Percentiles rank a stretch among this genome's conserved stretches.
Conservation (phyloP, 2,113 vertebrate species). For the Pseudonaja textilis region DNA sequence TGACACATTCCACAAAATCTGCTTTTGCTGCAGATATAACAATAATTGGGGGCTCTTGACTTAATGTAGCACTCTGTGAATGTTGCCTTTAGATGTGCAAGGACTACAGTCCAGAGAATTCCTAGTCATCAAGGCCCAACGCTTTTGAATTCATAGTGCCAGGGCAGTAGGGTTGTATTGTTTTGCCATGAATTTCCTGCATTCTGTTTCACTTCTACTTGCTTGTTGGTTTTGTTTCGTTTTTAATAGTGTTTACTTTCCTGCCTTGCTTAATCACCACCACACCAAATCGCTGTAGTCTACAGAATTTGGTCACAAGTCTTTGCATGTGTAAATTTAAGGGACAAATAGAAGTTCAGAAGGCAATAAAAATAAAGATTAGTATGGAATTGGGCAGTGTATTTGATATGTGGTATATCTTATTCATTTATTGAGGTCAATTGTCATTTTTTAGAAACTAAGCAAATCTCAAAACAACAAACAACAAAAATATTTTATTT, state of each 20-base stretch:
- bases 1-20: background rate
- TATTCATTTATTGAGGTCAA: background rate
- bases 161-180: background rate
- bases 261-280: background rate
- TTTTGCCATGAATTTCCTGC: background rate
- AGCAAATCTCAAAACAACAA: background rate
- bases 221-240: background rate
- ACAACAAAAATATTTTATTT: background rate
- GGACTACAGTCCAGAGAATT: background rate
- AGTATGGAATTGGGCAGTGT: background rate
- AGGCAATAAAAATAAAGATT: background rate
- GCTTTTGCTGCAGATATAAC: background rate
- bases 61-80: background rate
- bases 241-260: background rate
- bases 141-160: background rate
- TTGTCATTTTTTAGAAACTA: background rate
- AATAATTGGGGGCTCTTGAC: background rate
- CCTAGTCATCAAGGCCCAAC: background rate
- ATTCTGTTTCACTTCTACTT: background rate
- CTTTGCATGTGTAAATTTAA: background rate
- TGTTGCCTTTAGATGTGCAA: background rate
- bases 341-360: background rate
- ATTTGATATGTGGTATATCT: background rate
- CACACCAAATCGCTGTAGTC: background rate
- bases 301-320: background rate